Conservation (phyloP, 2,113 vertebrate species). For the Charina bottae region DNA sequence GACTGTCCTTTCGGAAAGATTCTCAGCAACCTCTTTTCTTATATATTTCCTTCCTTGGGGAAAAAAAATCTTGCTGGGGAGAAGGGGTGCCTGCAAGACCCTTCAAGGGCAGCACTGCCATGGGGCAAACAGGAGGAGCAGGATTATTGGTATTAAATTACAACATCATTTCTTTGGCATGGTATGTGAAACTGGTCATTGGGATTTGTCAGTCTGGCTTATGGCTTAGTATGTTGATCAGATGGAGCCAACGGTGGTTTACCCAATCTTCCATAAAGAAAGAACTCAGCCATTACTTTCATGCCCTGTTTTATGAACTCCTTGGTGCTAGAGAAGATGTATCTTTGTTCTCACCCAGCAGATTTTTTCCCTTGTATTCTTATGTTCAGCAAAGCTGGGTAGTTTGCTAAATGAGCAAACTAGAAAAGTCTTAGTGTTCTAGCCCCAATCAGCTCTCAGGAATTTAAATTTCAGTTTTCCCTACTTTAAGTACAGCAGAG, state of each 20-base stretch:
- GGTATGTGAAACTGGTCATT: background rate
- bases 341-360: background rate
- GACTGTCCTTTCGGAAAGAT: background rate
- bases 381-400: background rate
- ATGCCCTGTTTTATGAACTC: background rate
- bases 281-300: background rate
- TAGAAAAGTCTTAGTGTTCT: background rate
- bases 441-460: background rate
- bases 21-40: background rate
- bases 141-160: background rate
- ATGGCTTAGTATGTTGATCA: background rate
- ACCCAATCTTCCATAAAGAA: background rate
- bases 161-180: too few relatives aligned
- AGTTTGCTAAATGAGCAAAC: background rate
- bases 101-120: background rate
- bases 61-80: background rate
- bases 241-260: background rate
- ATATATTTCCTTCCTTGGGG: background rate
- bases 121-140: background rate
- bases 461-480: background rate
- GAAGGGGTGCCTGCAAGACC: background rate
- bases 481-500: background rate
- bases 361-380: background rate
- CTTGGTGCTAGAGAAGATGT: background rate
- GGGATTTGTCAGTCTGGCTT: background rate